A percentile compares a stretch with the other conserved stretches of the same genome.
These are phyloP conservation scores for Mormyrops boulengeri DNA, from an alignment of 2,797 vertebrate species.

Conservation along the genomic window DNA sequence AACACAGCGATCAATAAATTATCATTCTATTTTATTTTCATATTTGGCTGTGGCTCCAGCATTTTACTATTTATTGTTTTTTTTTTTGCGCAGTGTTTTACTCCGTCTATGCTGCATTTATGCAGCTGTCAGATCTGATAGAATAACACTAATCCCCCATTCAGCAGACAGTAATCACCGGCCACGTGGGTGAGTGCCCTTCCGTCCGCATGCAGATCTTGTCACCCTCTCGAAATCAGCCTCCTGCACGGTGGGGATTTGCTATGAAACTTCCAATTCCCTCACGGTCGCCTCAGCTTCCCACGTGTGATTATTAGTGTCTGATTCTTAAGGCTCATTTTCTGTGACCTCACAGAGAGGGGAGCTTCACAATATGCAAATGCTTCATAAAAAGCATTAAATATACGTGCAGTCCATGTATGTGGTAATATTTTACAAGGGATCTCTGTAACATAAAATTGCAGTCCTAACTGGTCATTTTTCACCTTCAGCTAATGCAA, in stretches of 20 bases:
- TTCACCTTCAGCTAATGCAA: constrained; percentile 40
- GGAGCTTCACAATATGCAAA: constrained; percentile 70
- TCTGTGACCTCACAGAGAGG: constrained; percentile 14
- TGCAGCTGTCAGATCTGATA: neutral
- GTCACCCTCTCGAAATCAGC: neutral
- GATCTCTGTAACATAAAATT: constrained; percentile 51
- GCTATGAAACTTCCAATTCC: neutral
- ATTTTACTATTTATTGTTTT: neutral
- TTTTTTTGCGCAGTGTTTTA: neutral
- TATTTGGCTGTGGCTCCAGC: neutral
- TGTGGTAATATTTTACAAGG: constrained; percentile 60
- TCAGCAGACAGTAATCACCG: neutral
- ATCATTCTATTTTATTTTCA: neutral
- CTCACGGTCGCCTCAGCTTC: neutral
- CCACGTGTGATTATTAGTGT: neutral
- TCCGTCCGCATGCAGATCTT: neutral
- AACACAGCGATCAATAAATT: neutral
- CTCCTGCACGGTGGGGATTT: neutral
- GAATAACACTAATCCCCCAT: neutral
- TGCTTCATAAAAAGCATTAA: constrained; percentile 70
- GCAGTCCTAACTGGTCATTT: constrained; percentile 42
- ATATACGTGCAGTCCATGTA: constrained; percentile 66
- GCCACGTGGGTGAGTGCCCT: neutral
- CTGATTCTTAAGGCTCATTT: neutral
- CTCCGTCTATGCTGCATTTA: neutral